These are phyloP conservation scores for Caenorhabditis macrosperma DNA, from an alignment of 2,888 invertebrate genomes.

Conservation along the genomic window DNA sequence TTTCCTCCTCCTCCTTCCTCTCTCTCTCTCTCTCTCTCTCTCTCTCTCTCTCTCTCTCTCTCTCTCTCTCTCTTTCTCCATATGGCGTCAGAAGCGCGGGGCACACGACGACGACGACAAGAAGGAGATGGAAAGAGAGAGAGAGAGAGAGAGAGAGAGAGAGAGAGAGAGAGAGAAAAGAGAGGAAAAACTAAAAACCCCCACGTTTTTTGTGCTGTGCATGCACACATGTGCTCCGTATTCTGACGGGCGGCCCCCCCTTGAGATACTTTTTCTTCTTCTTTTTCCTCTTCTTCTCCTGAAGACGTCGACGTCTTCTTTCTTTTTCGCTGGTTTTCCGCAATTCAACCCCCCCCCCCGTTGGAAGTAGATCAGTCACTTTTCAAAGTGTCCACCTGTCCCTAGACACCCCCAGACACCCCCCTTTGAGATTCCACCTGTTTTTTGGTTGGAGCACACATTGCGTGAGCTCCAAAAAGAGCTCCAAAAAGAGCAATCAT, in stretches of 20 bases:
- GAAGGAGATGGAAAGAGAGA: background rate
- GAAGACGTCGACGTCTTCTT: background rate
- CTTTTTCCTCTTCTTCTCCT: background rate
- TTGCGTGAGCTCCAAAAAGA: no score
- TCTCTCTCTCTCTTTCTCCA: background rate
- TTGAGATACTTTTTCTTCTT: no score
- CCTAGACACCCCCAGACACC: no score
- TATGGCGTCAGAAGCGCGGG: background rate
- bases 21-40: no score
- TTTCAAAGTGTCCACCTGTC: no score
- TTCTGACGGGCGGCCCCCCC: slow-evolving; percentile 3
- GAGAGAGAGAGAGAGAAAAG: slow-evolving; percentile 6
- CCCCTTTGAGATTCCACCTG: no score
- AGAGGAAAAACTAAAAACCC: slow-evolving; percentile 22
- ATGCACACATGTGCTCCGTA: slow-evolving; percentile 7
- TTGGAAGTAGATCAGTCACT: no score
- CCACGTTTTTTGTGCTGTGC: slow-evolving; percentile 25
- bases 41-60: no score
- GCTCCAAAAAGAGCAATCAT: no score
- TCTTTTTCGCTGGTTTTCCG: background rate
- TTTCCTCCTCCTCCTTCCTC: no score
- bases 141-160: slow-evolving; percentile 16
- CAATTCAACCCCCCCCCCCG: no score
- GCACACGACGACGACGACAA: background rate
- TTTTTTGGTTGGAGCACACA: no score